Percentiles rank a stretch among this genome's conserved stretches.
Conservation (phyloP, 2,888 invertebrate species). For the Euclidia mi region DNA sequence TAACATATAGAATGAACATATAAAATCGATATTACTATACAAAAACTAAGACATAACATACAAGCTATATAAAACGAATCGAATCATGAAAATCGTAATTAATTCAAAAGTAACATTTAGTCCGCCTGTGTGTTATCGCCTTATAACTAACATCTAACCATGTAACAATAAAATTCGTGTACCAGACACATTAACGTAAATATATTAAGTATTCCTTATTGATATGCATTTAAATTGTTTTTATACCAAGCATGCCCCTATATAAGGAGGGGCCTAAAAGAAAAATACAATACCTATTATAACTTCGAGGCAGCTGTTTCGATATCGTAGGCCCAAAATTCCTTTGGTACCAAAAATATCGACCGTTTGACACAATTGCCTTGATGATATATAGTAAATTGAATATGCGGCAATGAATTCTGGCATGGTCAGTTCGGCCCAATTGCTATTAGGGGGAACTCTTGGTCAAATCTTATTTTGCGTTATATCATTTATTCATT, state of each 20-base stretch:
- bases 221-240: slow-evolving; percentile 60
- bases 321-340: slow-evolving; percentile 2
- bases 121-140: slow-evolving; percentile 32
- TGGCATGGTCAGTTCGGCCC: no score
- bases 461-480: no score
- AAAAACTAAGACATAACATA: slow-evolving; percentile 27
- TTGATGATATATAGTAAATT: no score
- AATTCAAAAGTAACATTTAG: slow-evolving; percentile 1
- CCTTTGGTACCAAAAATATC: no score
- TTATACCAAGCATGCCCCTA: slow-evolving; percentile 9
- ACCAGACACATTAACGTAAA: slow-evolving; percentile 67
- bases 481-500: no score
- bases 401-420: no score
- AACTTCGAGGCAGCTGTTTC: slow-evolving; percentile 4
- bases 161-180: slow-evolving; percentile 62
- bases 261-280: background rate
- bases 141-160: slow-evolving; percentile 45
- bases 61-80: slow-evolving; percentile 28
- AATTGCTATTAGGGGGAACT: no score
- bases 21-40: slow-evolving; percentile 22
- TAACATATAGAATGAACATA: slow-evolving; percentile 9
- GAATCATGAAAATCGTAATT: background rate
- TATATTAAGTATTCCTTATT: slow-evolving; percentile 44
- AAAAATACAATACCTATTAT: background rate
- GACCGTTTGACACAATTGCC: no score